Conservation (phyloP, 92 coral and sea anemone species). For the Palythoa grandis region DNA sequence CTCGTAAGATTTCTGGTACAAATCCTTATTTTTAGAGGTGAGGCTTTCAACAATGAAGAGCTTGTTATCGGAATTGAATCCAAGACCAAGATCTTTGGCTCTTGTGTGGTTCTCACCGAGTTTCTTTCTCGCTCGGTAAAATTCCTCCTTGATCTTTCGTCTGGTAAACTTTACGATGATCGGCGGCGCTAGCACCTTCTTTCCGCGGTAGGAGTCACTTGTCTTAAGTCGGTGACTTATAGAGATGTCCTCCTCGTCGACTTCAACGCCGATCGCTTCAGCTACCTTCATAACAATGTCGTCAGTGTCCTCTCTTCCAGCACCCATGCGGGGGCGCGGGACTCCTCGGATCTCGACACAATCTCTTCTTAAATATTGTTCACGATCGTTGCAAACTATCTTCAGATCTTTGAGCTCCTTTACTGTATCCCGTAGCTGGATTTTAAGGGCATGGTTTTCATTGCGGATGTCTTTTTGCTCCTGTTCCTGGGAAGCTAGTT, state of each 20-base stretch:
- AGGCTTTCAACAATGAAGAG: neutral
- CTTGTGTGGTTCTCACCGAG: neutral
- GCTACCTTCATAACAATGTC: neutral
- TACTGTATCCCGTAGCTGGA: neutral
- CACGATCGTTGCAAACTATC: neutral
- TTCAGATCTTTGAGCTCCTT: slow-evolving; percentile 4
- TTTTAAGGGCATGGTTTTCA: neutral
- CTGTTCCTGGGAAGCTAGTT: neutral
- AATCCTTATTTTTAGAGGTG: neutral
- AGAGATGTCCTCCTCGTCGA: slow-evolving; percentile 25
- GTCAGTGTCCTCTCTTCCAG: neutral
- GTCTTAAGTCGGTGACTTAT: slow-evolving; percentile 49
- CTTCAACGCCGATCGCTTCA: neutral
- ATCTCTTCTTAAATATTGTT: neutral
- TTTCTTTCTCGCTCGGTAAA: slow-evolving; percentile 40
- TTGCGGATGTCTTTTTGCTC: neutral
- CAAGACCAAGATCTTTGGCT: neutral
- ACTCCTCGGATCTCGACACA: neutral
- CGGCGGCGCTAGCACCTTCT: slow-evolving; percentile 7
- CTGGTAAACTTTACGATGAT: slow-evolving; percentile 49
- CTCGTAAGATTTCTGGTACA: slow-evolving; percentile 1
- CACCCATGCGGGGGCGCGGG: neutral
- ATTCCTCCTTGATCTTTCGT: slow-evolving; percentile 45
- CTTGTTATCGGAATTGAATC: neutral
- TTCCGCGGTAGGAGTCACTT: slow-evolving; percentile 18